Evolutionary conservation across 2,797 vertebrate genomes (phyloP), one percentile per base, ranked within the genome.

Genomic region (Microctenopoma lineatum): DNA sequence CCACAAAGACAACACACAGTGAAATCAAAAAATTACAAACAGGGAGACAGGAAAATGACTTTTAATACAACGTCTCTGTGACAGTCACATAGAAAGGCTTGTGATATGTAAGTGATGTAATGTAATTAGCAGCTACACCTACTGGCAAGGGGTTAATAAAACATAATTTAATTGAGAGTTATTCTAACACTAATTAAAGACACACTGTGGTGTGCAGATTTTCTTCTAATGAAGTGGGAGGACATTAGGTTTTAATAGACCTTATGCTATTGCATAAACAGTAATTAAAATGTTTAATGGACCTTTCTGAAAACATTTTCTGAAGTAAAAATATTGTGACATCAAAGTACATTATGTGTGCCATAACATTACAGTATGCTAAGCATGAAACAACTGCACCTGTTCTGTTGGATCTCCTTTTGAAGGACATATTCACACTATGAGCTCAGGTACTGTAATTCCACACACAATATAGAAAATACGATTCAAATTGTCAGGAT

Each of bases 11-110:
- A 71, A 53, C 74, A 85, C 87, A 87, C 64, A 91, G 93, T 93
- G 91, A 87, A 63, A 88, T 94, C 93, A 92, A 79, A 90, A 90
- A 90, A 83, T 87, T 88, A 88, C 94, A 91, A 81, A 93, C 87
- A 87, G 86, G 81, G 90, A 94, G 91, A 94, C 92, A 93, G 87
- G 89, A 88, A 92, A 93, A 93, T 94, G 92, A 93, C 90, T 90
- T 92, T 93, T 93, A 92, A 88, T 92, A 92, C 85, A 88, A 89
- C 80, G 83, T 91, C 80, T 90, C 84, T 63, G 80, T 77, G 91
- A 92, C 90, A 90, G 77, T 92, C 81, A 93, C 92, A 92, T 89
- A 92, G 76, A 87, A 82, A 87, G 70, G 79, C 70, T 84, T 76
- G 69, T 73, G 84, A 77, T 84, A 57, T 71, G 61, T 62, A 70